Percentiles rank a stretch among this genome's conserved stretches.
These are phyloP conservation scores for Lithobates pipiens DNA, from an alignment of 2,797 vertebrate genomes.

Conservation along the genomic window DNA sequence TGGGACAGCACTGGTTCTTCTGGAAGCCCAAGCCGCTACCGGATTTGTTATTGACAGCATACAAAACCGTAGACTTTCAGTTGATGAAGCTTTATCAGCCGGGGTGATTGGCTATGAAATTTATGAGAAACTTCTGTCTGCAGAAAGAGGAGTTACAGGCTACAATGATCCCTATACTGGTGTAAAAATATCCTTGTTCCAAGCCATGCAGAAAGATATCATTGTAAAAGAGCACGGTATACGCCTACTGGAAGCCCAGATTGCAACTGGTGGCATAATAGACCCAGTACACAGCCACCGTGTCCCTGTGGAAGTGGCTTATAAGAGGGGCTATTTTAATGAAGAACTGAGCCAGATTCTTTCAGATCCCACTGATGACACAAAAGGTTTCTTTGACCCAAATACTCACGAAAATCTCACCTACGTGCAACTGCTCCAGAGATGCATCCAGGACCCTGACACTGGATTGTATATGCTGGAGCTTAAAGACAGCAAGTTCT, in stretches of 20 bases:
- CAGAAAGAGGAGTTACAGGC: slow-evolving; percentile 80
- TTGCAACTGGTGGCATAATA: slow-evolving; percentile 77
- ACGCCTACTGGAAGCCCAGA: slow-evolving; percentile 80
- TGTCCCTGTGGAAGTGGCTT: slow-evolving; percentile 72
- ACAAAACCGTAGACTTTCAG: slow-evolving; percentile 72
- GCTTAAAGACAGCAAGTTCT: not conserved
- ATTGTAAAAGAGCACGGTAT: slow-evolving; percentile 79
- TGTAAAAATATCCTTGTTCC: slow-evolving; percentile 80
- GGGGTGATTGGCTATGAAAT: slow-evolving; percentile 72
- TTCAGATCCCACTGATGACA: slow-evolving; percentile 77
- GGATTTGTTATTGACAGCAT: slow-evolving; percentile 78
- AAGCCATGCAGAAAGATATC: slow-evolving; percentile 77
- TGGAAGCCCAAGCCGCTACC: slow-evolving; percentile 83
- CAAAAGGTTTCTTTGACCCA: slow-evolving; percentile 82
- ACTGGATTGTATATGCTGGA: slow-evolving; percentile 55
- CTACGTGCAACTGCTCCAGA: slow-evolving; percentile 51
- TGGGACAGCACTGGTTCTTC: slow-evolving; percentile 78
- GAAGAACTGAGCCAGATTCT: slow-evolving; percentile 77
- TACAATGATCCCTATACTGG: slow-evolving; percentile 81
- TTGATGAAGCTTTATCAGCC: slow-evolving; percentile 75
- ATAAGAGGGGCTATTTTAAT: slow-evolving; percentile 80
- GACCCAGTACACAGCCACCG: slow-evolving; percentile 43
- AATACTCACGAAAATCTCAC: slow-evolving; percentile 76
- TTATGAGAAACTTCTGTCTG: slow-evolving; percentile 78
- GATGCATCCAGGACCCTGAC: slow-evolving; percentile 44